These are phyloP conservation scores for Zonitis immaculata DNA, from an alignment of 2,888 invertebrate species.

Conservation along the genomic window DNA sequence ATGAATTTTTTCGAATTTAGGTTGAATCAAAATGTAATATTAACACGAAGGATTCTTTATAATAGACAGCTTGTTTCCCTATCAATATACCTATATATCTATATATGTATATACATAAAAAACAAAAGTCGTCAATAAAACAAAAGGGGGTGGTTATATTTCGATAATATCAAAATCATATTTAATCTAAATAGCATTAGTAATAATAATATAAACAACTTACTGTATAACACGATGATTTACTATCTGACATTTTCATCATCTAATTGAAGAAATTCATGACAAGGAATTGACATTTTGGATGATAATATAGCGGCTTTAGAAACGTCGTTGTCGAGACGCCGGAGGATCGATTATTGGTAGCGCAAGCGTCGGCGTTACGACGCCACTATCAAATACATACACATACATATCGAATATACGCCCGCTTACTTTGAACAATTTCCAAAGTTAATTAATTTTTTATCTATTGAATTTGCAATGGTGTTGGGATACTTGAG, in stretches of 20 bases:
- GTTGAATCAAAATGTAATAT: too few species aligned
- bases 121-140: too few species aligned
- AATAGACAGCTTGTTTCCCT: too few species aligned
- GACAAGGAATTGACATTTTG: conserved; percentile 48
- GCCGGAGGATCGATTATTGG: conserved; percentile 33
- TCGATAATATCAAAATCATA: background rate
- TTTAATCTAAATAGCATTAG: background rate
- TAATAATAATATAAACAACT: conserved; percentile 24
- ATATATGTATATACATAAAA: too few species aligned
- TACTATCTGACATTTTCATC: conserved; percentile 47
- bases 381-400: too few species aligned
- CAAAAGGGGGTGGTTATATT: conserved; percentile 8
- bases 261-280: conserved; percentile 39
- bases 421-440: conserved; percentile 11
- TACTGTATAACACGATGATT: conserved; percentile 35
- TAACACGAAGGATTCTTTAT: too few species aligned
- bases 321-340: conserved; percentile 28
- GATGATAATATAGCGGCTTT: conserved; percentile 28
- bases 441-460: too few species aligned
- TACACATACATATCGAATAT: conserved; percentile 15
- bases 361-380: conserved; percentile 34
- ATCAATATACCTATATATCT: too few species aligned
- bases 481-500: too few species aligned
- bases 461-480: too few species aligned
- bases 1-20: too few species aligned